These are phyloP conservation scores for Melanotus villosus DNA, from an alignment of 2,888 invertebrate species.

Conservation along the genomic window DNA sequence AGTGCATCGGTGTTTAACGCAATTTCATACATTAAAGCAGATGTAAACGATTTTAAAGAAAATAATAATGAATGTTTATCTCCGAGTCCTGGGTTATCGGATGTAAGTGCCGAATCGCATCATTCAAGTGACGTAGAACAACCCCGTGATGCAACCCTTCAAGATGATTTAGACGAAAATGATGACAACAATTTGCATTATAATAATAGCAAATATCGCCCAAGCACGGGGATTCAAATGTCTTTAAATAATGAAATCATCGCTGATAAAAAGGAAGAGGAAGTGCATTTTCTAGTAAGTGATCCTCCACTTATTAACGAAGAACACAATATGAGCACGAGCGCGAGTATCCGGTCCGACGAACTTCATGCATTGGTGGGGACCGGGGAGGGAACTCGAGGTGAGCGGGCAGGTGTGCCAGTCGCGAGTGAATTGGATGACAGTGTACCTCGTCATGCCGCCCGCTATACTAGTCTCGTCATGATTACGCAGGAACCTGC, in stretches of 20 bases:
- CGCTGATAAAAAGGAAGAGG: slow-evolving; percentile 34
- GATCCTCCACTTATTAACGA: slow-evolving; percentile 38
- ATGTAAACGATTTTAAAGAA: slow-evolving; percentile 18
- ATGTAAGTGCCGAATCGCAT: slow-evolving; percentile 64
- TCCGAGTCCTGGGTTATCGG: slow-evolving; percentile 63
- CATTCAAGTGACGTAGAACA: slow-evolving; percentile 60
- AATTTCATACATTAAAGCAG: background rate
- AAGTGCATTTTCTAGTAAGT: slow-evolving; percentile 42
- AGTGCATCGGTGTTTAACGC: background rate
- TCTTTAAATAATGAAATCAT: slow-evolving; percentile 21
- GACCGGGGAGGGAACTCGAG: slow-evolving; percentile 59
- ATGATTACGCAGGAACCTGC: slow-evolving; percentile 85
- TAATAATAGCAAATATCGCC: background rate
- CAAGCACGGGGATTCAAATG: background rate
- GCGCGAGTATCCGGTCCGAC: slow-evolving; percentile 62
- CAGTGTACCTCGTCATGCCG: slow-evolving; percentile 68
- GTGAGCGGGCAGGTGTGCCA: slow-evolving; percentile 66
- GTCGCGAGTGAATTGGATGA: slow-evolving; percentile 58
- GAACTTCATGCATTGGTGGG: slow-evolving; percentile 62
- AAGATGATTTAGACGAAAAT: background rate
- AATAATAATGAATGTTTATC: slow-evolving; percentile 51
- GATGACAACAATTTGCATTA: background rate
- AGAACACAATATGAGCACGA: slow-evolving; percentile 57
- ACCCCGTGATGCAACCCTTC: slow-evolving; percentile 25
- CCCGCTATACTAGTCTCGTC: slow-evolving; percentile 89